A percentile compares a stretch with the other conserved stretches of the same genome.
Evolutionary conservation across 1,140 invertebrate genomes (phyloP).

Genomic region (Cataglyphis hispanica): DNA sequence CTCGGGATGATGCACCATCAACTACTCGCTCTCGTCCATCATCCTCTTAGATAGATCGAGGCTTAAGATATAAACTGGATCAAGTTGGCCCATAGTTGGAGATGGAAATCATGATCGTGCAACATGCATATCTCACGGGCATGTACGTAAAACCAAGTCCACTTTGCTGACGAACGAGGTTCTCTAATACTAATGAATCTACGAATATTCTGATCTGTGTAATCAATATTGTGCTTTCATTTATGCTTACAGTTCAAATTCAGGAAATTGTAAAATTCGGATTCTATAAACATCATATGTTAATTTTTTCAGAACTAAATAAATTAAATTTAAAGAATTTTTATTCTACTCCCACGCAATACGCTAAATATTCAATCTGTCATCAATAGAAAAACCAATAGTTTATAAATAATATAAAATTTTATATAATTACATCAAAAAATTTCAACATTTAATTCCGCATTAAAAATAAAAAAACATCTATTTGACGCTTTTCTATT

Average conservation of each 20-base stretch:
- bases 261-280: neutral
- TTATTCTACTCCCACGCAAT: neutral
- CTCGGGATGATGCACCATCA: conserved; percentile 26
- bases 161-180: neutral
- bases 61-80: conserved; percentile 21
- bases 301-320: neutral
- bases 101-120: neutral
- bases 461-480: neutral
- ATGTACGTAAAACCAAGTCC: neutral
- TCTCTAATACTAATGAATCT: neutral
- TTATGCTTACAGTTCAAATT: neutral
- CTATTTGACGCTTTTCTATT: neutral
- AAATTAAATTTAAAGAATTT: neutral
- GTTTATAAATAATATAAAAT: neutral
- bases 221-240: neutral
- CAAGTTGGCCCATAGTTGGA: neutral
- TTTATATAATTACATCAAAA: neutral
- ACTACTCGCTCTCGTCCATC: conserved; percentile 6
- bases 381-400: neutral
- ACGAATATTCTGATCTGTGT: neutral
- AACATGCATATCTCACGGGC: neutral
- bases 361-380: neutral
- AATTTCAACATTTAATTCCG: neutral
- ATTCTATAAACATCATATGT: neutral
- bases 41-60: conserved; percentile 41